Percentiles rank a stretch among this genome's conserved stretches.
Evolutionary conservation across 2,888 invertebrate genomes (phyloP).

Genomic region (Polymixis flavicincta): DNA sequence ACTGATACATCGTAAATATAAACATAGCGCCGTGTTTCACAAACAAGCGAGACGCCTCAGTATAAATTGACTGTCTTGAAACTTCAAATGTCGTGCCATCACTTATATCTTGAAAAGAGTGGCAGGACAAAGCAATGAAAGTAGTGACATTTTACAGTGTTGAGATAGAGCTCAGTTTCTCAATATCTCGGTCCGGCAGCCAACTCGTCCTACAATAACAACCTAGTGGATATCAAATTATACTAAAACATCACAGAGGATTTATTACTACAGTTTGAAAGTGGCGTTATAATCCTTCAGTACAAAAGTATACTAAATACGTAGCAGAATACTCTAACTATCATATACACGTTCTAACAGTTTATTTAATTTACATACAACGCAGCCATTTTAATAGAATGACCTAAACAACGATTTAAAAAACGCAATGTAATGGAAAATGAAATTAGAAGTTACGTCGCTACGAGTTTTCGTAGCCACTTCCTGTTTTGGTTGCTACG

Average conservation of each 20-base stretch:
- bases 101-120: constrained; percentile 21
- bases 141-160: constrained; percentile 38
- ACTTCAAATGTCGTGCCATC: constrained; percentile 7
- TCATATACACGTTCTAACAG: background rate
- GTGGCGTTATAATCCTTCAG: constrained; percentile 48
- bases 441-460: constrained; percentile 54
- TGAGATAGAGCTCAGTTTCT: constrained; percentile 28
- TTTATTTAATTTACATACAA: constrained; percentile 17
- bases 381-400: constrained; percentile 35
- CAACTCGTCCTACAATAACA: constrained; percentile 62
- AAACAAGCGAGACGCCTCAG: constrained; percentile 23
- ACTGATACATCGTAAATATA: constrained; percentile 53
- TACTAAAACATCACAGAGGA: constrained; percentile 57
- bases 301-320: constrained; percentile 6
- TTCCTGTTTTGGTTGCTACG: constrained; percentile 28
- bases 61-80: constrained; percentile 19
- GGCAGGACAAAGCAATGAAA: constrained; percentile 7
- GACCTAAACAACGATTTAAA: constrained; percentile 45
- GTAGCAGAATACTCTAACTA: constrained; percentile 13
- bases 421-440: constrained; percentile 60
- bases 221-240: constrained; percentile 53
- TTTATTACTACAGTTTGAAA: constrained; percentile 50
- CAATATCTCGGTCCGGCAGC: constrained; percentile 19
- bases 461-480: constrained; percentile 47
- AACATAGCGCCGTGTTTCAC: constrained; percentile 29